Evolutionary conservation across 2,888 invertebrate species (phyloP).

Genomic region (Temnothorax rugatulus): DNA sequence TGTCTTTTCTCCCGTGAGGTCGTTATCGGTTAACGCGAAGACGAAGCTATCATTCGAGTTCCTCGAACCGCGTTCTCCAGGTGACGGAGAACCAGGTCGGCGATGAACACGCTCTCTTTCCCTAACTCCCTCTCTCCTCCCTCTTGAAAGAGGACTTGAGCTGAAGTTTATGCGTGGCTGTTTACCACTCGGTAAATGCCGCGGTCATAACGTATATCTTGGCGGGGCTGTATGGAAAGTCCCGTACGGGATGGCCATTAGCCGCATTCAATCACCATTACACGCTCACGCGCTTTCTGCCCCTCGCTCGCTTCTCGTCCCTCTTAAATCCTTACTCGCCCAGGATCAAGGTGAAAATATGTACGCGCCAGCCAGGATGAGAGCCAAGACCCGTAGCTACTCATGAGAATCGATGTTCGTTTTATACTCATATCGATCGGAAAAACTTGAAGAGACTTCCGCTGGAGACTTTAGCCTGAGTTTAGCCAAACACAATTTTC

Average conservation of each 20-base stretch:
- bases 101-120: background rate
- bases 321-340: constrained; percentile 70
- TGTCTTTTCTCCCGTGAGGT: background rate
- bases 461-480: background rate
- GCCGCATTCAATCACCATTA: constrained; percentile 81
- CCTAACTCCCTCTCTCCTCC: background rate
- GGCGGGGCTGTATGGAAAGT: constrained; percentile 64
- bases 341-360: constrained; percentile 56
- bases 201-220: constrained; percentile 76
- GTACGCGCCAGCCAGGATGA: constrained; percentile 8
- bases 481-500: background rate
- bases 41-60: background rate
- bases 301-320: constrained; percentile 63
- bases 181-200: constrained; percentile 75
- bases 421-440: background rate
- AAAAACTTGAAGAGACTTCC: background rate
- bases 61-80: background rate
- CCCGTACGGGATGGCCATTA: constrained; percentile 76
- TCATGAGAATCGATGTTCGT: constrained; percentile 14
- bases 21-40: constrained; percentile 21
- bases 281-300: constrained; percentile 76
- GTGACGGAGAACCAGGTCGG: constrained; percentile 20
- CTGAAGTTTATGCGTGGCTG: constrained; percentile 69
- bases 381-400: background rate
- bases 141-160: constrained; percentile 1